Conservation (phyloP, 2,797 vertebrate genomes). For the Psittacula derbiana region DNA sequence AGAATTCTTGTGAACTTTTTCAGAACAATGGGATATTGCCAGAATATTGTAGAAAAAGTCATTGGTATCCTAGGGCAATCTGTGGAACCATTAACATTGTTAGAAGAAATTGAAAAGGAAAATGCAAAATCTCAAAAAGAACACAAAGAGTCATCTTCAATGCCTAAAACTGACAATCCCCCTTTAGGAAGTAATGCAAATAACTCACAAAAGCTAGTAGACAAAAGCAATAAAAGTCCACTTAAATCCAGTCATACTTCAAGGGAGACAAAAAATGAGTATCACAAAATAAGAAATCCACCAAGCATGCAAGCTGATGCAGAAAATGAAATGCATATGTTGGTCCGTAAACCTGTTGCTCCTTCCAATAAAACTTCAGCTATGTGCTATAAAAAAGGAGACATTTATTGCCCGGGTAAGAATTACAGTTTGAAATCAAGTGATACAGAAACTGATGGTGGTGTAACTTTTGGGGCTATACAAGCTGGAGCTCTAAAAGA, state of each 20-base stretch:
- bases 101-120: slow-evolving; percentile 93
- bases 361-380: slow-evolving; percentile 31
- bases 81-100: slow-evolving; percentile 87
- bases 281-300: neutral
- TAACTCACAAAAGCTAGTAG: slow-evolving; percentile 27
- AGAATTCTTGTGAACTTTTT: slow-evolving; percentile 94
- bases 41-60: slow-evolving; percentile 90
- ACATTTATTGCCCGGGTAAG: neutral
- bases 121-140: slow-evolving; percentile 76
- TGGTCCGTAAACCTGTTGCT: slow-evolving; percentile 6
- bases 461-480: neutral
- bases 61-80: slow-evolving; percentile 86
- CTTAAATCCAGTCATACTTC: neutral
- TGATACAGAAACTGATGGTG: slow-evolving; percentile 62
- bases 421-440: neutral
- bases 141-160: neutral
- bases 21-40: slow-evolving; percentile 95
- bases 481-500: neutral
- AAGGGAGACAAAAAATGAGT: slow-evolving; percentile 30
- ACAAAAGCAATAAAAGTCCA: slow-evolving; percentile 9
- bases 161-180: neutral
- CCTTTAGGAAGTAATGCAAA: slow-evolving; percentile 12
- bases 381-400: neutral
- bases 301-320: neutral
- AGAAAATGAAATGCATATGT: slow-evolving; percentile 44